A percentile compares a stretch with the other conserved stretches of the same genome.
Conservation (phyloP, 2,113 vertebrate species). For the Mesocricetus auratus region DNA sequence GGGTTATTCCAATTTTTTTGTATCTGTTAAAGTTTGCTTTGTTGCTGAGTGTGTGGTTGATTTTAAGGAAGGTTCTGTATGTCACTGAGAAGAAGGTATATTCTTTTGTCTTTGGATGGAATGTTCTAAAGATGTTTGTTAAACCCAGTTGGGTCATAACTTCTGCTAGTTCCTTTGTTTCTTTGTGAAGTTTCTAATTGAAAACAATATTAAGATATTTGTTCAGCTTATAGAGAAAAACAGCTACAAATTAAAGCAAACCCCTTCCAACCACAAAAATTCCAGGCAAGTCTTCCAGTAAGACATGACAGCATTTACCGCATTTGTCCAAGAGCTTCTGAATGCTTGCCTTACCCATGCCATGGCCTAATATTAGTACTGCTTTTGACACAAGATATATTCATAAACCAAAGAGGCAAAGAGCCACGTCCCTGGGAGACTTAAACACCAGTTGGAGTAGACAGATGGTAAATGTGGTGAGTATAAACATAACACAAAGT, state of each 20-base stretch:
- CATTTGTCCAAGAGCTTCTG: slow-evolving; percentile 21
- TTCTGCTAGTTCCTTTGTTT: too few species aligned
- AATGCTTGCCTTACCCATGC: not conserved
- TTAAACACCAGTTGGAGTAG: slow-evolving; percentile 10
- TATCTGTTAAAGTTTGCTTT: too few species aligned
- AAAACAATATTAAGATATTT: slow-evolving; percentile 6
- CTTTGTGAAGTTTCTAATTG: too few species aligned
- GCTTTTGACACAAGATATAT: slow-evolving; percentile 7
- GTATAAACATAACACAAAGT: not conserved
- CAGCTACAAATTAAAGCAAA: not conserved
- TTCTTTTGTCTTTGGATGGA: too few species aligned
- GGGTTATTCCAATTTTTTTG: too few species aligned
- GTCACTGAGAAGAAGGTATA: too few species aligned
- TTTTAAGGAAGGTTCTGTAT: too few species aligned
- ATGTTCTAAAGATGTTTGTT: too few species aligned
- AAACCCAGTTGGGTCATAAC: too few species aligned
- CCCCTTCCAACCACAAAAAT: not conserved
- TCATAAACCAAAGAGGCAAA: slow-evolving; percentile 18
- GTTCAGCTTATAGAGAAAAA: not conserved
- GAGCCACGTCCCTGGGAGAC: not conserved
- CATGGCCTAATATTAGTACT: not conserved
- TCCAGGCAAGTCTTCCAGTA: slow-evolving; percentile 27
- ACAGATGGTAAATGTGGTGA: not conserved
- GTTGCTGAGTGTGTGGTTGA: too few species aligned
- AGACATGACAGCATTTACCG: not conserved